Evolutionary conservation across 2,113 vertebrate genomes (phyloP).

Genomic region (Chamaea fasciata): DNA sequence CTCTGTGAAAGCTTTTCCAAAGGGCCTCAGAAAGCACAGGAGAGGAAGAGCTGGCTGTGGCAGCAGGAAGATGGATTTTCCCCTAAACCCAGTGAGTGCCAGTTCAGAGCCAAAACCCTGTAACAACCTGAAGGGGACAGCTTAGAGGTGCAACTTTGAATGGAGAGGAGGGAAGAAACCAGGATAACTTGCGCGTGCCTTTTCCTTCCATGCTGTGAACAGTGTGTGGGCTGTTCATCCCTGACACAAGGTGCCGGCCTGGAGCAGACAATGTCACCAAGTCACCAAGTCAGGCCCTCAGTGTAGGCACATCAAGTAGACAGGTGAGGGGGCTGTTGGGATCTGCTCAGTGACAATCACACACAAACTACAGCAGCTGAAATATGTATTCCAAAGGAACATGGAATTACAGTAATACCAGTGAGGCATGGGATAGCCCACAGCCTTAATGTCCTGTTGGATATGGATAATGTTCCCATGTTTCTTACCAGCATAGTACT

Average conservation of each 20-base stretch:
- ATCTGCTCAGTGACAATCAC: not conserved
- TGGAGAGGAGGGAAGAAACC: not conserved
- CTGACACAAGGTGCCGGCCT: not conserved
- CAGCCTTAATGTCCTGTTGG: not conserved
- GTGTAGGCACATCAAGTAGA: not conserved
- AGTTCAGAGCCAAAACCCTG: not conserved
- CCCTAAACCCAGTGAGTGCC: not conserved
- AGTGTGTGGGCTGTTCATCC: not conserved
- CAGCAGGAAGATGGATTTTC: not conserved
- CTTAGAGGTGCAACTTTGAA: not conserved
- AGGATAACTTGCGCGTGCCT: not conserved
- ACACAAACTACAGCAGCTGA: not conserved
- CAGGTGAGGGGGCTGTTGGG: not conserved
- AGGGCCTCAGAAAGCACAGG: not conserved
- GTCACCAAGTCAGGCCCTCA: not conserved
- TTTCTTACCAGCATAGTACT: not conserved
- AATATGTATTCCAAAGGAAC: not conserved
- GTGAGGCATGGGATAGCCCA: not conserved
- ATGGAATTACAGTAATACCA: fast-evolving
- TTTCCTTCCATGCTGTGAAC: not conserved
- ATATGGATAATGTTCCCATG: fast-evolving
- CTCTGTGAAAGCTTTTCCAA: not conserved
- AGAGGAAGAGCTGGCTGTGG: not conserved
- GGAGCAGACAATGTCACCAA: not conserved
- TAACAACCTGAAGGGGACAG: not conserved